A percentile compares a stretch with the other conserved stretches of the same genome.
These are phyloP conservation scores for Cladopsammia gracilis DNA, from an alignment of 64 coral and sea anemone species.

Conservation along the genomic window DNA sequence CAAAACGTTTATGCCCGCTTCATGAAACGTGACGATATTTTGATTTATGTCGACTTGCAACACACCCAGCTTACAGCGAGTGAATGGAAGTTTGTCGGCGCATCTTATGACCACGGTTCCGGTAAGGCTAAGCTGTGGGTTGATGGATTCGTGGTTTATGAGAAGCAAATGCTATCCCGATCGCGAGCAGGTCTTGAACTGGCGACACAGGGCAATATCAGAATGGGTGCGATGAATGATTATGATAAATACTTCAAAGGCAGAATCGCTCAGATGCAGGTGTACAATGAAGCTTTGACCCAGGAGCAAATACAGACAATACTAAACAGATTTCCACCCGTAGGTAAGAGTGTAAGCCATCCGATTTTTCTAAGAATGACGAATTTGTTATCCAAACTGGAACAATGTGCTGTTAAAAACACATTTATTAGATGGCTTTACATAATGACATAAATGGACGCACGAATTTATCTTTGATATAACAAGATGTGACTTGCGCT, in stretches of 20 bases:
- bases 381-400: too few species aligned
- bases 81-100: conserved; percentile 1
- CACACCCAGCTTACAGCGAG: background rate
- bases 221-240: background rate
- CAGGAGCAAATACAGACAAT: background rate
- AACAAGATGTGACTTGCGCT: too few species aligned
- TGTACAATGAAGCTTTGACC: background rate
- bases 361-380: too few species aligned
- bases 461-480: too few species aligned
- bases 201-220: background rate
- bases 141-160: background rate
- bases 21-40: background rate
- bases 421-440: too few species aligned
- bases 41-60: background rate
- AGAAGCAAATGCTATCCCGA: background rate
- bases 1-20: background rate
- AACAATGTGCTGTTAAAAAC: too few species aligned
- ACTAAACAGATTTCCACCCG: too few species aligned
- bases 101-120: background rate
- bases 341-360: too few species aligned
- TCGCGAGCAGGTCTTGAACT: background rate
- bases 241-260: background rate
- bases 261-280: background rate
- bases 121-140: background rate
- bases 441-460: too few species aligned